Base-by-base conservation (phyloP, 2,888 invertebrate genomes). In the Pristionchus mayeri region DNA sequence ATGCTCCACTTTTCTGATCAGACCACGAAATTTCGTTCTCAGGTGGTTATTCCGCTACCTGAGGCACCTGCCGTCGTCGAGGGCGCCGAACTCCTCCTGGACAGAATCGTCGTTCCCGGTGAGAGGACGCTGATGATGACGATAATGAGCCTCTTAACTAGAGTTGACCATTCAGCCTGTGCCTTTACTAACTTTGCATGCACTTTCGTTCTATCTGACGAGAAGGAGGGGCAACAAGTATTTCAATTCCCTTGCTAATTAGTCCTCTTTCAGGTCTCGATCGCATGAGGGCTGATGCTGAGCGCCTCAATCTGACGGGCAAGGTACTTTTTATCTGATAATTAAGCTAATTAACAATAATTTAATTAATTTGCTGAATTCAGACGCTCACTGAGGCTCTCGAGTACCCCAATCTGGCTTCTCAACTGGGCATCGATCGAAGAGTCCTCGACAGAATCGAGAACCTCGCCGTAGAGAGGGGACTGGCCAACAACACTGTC, bases 401-500 rank as follows among this genome's bases (percentile, higher is more conserved):
- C 7, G 76, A 30, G 30, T 3, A 63, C 4, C 48, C 76, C 30
- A 48, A 50, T 13, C 50, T 50, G 21, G 52, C 48, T 1, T 48
- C 76, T 21, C 48, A 48, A 3, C 76, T 78, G 4, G 50, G 48
- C 27, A n/a, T 78, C 9, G 30, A 78, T 21, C 18, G 34, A 1
- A 48, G 13, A 21, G 52, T 78, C 1, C 50, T 78, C 48, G 40
- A 78, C 21, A 48, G 30, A 30, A 78, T 78, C 27, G 76, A 50
- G 21, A 9, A 13, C 3, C 50, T 50, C 2, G 76, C 50, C 30
- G 50, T 50, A 3, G 52, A 78, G 50, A 50, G 52, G 9, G 76
- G 76, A 30, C 50, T 78, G 16, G 52, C 30, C 50, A 78, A 78
- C 76, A 78, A 78, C 9, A 48, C 76, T 6, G 24, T 78, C 50